Conservation (phyloP, 2,797 vertebrate genomes). For the Sebastes wilsoni region DNA sequence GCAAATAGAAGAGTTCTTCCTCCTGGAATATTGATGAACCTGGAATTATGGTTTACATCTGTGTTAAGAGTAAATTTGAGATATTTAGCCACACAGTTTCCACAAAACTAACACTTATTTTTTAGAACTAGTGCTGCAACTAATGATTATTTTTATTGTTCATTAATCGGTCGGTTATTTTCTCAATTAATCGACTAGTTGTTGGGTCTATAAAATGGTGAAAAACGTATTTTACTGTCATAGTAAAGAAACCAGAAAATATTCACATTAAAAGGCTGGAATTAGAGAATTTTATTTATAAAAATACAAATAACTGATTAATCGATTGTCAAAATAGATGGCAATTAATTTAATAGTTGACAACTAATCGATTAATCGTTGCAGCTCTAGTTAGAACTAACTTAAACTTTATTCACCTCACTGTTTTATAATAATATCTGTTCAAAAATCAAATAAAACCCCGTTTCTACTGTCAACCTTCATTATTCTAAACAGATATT, state of each 20-base stretch:
- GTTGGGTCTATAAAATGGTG: too few species aligned
- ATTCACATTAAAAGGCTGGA: too few species aligned
- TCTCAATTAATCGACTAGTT: too few species aligned
- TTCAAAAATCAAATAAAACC: not conserved
- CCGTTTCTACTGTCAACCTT: not conserved
- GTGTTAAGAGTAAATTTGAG: not conserved
- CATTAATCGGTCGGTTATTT: too few species aligned
- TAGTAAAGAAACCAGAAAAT: too few species aligned
- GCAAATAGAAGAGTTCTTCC: conserved; percentile 6
- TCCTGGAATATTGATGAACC: conserved; percentile 20
- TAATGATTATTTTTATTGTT: too few species aligned
- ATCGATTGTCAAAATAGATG: too few species aligned
- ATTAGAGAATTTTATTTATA: too few species aligned
- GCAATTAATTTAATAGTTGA: too few species aligned
- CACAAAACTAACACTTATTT: not conserved
- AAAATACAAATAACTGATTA: too few species aligned
- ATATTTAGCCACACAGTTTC: conserved; percentile 1
- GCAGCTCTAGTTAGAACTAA: not conserved
- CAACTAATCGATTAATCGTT: not conserved
- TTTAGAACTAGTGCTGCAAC: too few species aligned
- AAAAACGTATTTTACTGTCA: too few species aligned
- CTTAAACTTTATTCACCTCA: not conserved
- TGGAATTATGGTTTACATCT: not conserved
- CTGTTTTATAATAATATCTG: not conserved
- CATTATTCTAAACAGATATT: conserved; percentile 1